A percentile compares a stretch with the other conserved stretches of the same genome.
phyloP scores from a whole-genome alignment of 2,888 invertebrate genomes.

The Aelia acuminata region DNA sequence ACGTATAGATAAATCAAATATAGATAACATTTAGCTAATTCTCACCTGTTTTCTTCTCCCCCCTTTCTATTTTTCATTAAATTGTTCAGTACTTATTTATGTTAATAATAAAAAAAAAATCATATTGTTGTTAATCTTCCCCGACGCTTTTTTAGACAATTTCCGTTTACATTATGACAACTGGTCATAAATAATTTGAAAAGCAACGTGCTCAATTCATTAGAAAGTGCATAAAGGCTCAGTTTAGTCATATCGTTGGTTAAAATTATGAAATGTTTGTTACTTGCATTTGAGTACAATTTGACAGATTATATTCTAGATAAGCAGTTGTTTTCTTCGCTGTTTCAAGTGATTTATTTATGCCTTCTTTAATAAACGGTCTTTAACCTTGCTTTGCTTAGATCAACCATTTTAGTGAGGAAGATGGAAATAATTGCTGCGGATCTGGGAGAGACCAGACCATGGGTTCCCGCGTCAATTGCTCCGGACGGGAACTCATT shows the following conservation, averaged over 20 bases:
- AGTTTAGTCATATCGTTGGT: not conserved
- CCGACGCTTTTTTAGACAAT: too few relatives aligned
- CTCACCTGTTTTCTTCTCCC: too few relatives aligned
- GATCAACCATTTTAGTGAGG: not conserved
- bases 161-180: too few relatives aligned
- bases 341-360: not conserved
- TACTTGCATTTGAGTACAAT: not conserved
- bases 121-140: too few relatives aligned
- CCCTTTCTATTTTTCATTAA: too few relatives aligned
- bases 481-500: slow-evolving; percentile 48
- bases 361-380: not conserved
- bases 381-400: not conserved
- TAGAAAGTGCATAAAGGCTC: not conserved
- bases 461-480: slow-evolving; percentile 48
- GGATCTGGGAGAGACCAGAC: slow-evolving; percentile 39
- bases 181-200: not conserved
- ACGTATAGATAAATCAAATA: too few relatives aligned
- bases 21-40: too few relatives aligned
- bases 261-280: not conserved
- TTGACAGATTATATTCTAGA: not conserved
- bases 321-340: not conserved
- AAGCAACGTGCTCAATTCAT: not conserved
- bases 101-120: too few relatives aligned
- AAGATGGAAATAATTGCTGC: slow-evolving; percentile 17
- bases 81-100: too few relatives aligned